Conservation (phyloP, 1,140 invertebrate species). For the Zaprionus ghesquierei region DNA sequence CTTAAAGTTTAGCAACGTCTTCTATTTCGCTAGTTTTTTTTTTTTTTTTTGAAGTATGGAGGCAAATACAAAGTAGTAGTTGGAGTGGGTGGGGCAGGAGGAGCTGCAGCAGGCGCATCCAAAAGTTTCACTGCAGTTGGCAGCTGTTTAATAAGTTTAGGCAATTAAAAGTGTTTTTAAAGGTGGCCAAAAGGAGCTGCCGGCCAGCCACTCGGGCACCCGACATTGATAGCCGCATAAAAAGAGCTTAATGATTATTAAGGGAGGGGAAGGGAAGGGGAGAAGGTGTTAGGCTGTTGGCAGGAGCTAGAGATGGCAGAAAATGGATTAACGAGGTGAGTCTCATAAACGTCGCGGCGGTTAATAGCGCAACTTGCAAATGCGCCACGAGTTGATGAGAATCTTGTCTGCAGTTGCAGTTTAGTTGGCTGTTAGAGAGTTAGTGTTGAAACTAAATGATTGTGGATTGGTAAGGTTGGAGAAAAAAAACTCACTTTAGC, state of each 20-base stretch:
- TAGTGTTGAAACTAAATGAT: background rate
- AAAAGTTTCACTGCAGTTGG: conserved; percentile 55
- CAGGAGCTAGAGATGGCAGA: background rate
- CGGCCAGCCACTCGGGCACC: background rate
- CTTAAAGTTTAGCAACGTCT: conserved; percentile 53
- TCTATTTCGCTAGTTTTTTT: conserved; percentile 28
- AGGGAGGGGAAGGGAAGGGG: background rate
- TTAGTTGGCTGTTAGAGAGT: background rate
- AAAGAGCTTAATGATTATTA: conserved; percentile 41
- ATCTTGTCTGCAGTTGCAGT: background rate
- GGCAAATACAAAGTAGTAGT: conserved; percentile 59
- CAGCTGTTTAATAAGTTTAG: conserved; percentile 79
- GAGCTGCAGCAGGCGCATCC: background rate
- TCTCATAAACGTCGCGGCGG: conserved; percentile 56
- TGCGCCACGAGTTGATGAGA: conserved; percentile 6
- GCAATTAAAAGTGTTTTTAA: conserved; percentile 73
- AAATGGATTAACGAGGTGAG: conserved; percentile 66
- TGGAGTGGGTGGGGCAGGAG: background rate
- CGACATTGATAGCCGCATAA: conserved; percentile 73
- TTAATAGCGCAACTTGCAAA: conserved; percentile 50
- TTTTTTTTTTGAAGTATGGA: conserved; percentile 52
- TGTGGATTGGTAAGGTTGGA: background rate
- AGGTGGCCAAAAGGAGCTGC: conserved; percentile 50
- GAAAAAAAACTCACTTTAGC: background rate
- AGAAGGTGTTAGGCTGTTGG: background rate